These are phyloP conservation scores for Enteromius anoplus DNA, from an alignment of 2,797 vertebrate genomes.

Conservation along the genomic window DNA sequence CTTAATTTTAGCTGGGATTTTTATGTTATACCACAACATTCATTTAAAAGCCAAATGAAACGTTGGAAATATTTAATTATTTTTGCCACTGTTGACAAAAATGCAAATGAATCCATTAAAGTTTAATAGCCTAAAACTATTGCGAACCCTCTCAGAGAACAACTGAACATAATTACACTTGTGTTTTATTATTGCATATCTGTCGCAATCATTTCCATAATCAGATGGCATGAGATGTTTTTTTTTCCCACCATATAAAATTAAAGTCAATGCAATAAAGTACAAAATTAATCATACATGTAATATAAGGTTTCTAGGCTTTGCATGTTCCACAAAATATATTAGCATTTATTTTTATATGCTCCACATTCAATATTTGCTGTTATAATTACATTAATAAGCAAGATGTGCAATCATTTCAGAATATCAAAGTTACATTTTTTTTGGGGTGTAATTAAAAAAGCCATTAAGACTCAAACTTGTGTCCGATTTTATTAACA, in stretches of 20 bases:
- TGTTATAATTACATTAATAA: background rate
- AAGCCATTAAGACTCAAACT: background rate
- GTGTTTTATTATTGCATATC: conserved; percentile 54
- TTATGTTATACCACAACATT: conserved; percentile 42
- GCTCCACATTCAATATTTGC: background rate
- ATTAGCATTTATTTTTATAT: conserved; percentile 12
- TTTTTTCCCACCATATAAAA: conserved; percentile 16
- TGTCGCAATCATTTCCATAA: conserved; percentile 55
- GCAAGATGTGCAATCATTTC: background rate
- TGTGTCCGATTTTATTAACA: conserved; percentile 1
- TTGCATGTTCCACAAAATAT: background rate
- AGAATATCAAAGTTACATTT: background rate
- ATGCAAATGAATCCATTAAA: conserved; percentile 62
- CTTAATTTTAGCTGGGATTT: conserved; percentile 31
- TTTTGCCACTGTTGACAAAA: conserved; percentile 52
- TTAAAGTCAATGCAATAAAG: background rate
- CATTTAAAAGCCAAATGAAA: conserved; percentile 57
- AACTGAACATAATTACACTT: conserved; percentile 59
- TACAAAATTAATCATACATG: background rate
- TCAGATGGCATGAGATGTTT: conserved; percentile 12
- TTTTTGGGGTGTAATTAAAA: background rate
- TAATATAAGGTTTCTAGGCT: conserved; percentile 3
- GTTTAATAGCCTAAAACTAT: conserved; percentile 57
- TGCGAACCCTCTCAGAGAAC: conserved; percentile 45
- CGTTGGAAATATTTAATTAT: conserved; percentile 55